phyloP scores from a whole-genome alignment of 1,140 invertebrate genomes.

The Bombus waltoni region DNA sequence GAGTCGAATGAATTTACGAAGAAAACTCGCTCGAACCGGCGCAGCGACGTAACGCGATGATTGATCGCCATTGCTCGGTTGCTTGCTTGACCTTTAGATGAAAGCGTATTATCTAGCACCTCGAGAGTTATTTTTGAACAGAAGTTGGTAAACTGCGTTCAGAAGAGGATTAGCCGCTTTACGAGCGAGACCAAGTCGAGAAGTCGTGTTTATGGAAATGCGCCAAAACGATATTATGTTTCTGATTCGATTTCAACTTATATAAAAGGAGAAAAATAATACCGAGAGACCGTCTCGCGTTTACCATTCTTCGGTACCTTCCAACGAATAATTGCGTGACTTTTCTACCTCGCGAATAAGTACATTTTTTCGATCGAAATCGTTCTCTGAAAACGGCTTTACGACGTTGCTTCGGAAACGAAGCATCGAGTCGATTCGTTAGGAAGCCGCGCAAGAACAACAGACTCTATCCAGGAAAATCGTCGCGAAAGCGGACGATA shows the following conservation, averaged over 20 bases:
- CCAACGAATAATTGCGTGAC: neutral
- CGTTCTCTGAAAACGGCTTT: too few species aligned
- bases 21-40: neutral
- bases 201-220: neutral
- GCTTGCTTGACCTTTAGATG: constrained; percentile 15
- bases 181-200: neutral
- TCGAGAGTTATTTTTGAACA: neutral
- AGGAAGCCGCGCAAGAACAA: too few species aligned
- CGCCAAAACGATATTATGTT: neutral
- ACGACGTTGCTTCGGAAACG: too few species aligned
- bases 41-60: neutral
- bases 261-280: neutral
- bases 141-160: constrained; percentile 11
- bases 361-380: too few species aligned
- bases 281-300: neutral
- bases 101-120: constrained; percentile 13
- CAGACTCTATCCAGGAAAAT: too few species aligned
- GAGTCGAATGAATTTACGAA: neutral
- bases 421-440: too few species aligned
- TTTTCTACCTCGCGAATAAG: too few species aligned
- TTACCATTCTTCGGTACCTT: neutral
- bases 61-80: constrained; percentile 14
- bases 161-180: constrained; percentile 13
- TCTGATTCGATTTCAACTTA: neutral
- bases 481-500: too few species aligned